These are phyloP conservation scores for Noctua fimbriata DNA, from an alignment of 2,888 invertebrate species.

Conservation along the genomic window DNA sequence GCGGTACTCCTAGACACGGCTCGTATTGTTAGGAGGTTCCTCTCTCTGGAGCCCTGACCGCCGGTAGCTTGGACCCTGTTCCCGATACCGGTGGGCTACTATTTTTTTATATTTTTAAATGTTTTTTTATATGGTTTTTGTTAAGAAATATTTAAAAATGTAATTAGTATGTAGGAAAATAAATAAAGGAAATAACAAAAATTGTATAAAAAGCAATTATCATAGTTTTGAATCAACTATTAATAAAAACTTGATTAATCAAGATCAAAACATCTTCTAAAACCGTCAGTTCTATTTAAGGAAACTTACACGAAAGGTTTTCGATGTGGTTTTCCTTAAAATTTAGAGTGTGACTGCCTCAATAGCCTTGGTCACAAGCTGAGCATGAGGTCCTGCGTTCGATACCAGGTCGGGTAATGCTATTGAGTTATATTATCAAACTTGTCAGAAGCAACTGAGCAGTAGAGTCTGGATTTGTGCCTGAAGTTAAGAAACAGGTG, in stretches of 20 bases:
- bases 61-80: too few species aligned
- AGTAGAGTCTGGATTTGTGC: neutral
- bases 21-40: too few species aligned
- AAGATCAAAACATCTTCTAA: neutral
- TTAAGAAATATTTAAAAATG: too few species aligned
- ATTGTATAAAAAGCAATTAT: neutral
- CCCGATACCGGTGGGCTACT: too few species aligned
- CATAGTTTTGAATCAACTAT: neutral
- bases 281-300: slow-evolving; percentile 2
- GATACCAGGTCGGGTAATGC: neutral
- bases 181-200: too few species aligned
- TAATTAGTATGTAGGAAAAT: too few species aligned
- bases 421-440: neutral
- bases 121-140: too few species aligned
- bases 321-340: slow-evolving; percentile 22
- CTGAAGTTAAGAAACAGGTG: neutral
- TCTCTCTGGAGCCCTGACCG: too few species aligned
- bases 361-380: neutral
- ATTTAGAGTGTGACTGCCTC: neutral
- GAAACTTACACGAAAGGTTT: neutral
- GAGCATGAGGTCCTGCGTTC: neutral
- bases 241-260: neutral
- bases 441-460: neutral
- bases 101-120: too few species aligned
- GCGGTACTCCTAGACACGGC: too few species aligned